Conservation (phyloP, 1,140 invertebrate species). For the Brachionus manjavacas region DNA sequence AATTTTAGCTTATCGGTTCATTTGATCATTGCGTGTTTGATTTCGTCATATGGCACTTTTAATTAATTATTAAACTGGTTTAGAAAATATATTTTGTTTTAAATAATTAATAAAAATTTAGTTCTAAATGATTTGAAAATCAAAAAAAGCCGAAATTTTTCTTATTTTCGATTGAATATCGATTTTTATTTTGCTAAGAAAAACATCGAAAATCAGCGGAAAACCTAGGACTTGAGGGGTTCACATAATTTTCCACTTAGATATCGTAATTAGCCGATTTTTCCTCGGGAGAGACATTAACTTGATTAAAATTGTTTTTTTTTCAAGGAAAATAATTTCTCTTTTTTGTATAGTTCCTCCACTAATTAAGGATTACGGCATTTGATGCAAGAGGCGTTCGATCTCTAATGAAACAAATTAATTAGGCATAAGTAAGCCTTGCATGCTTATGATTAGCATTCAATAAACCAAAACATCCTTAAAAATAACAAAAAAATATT, state of each 20-base stretch:
- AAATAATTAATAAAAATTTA: background rate
- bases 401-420: background rate
- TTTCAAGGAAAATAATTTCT: background rate
- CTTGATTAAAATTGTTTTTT: background rate
- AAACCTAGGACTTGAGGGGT: background rate
- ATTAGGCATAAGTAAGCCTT: background rate
- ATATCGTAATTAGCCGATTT: background rate
- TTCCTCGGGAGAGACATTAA: background rate
- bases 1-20: background rate
- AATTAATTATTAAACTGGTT: background rate
- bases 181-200: background rate
- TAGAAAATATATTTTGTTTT: background rate
- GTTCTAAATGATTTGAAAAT: background rate
- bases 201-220: background rate
- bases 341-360: background rate
- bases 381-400: background rate
- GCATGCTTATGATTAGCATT: too few species aligned
- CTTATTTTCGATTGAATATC: background rate
- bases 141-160: background rate
- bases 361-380: background rate
- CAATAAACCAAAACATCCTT: background rate
- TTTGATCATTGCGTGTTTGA: background rate
- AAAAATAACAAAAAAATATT: background rate
- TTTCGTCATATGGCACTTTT: background rate
- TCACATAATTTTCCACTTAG: background rate